Base-by-base conservation (phyloP, 2,888 invertebrate genomes). In the Axea sp. region DNA sequence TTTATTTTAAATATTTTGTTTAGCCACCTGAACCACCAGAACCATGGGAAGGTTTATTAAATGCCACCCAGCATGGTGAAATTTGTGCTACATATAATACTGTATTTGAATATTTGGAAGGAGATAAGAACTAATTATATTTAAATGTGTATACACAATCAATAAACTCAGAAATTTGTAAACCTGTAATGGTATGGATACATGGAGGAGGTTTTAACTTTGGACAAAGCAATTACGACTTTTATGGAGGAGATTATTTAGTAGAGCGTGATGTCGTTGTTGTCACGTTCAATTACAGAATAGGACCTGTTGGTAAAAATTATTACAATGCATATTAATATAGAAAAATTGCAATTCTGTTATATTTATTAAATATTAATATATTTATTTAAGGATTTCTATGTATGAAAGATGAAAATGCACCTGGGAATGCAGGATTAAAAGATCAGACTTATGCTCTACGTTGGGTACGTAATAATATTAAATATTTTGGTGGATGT, bases 361-460 rank as follows among this genome's bases (percentile, higher is more conserved):
- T 24, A 6, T 24, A 24, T 24, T 24, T 24, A 24, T 24, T 24
- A 5, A 24, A 5, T 5, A 24, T 24, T 19, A 12, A 7, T 15
- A 4, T 9, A n/a, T 37, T 47, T 35, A 51, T 55, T 33, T 2
- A 9, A 86, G 85, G 85, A 49, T 85, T 80, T 45, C 65, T 86
- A 22, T 83, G 82, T 39, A 85, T 84, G 3, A 76, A 57, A 0
- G 85, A 86, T 49, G 75, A 79, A 4, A 78, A 45, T 55, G 82
- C 83, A 19, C 83, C 82, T 0, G 86, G 86, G 39, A 86, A 86
- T 43, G 78, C 74, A 1, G 85, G 85, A 1, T 31, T 85, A 37
- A 85, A 86, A 67, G 86, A 85, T 67, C 84, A 85, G 60, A 81
- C 80, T 0, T 78, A 82, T 78, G 85, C 83, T 8, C 59, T 86